Evolutionary conservation across 64 coral and sea anemone genomes (phyloP), one percentile per base, ranked within the genome.

Genomic region (Montipora cactus): DNA sequence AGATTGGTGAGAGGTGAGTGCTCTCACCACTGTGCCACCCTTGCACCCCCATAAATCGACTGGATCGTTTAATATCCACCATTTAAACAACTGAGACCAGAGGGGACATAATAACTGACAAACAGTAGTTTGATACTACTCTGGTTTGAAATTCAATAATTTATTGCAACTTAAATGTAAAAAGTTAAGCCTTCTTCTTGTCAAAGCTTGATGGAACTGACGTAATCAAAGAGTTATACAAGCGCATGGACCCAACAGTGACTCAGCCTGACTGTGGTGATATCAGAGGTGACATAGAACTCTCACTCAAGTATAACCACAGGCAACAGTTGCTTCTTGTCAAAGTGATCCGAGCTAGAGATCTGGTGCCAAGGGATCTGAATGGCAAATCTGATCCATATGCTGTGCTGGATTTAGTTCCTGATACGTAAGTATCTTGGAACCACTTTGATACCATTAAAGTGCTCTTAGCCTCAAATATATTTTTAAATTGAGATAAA

Each of bases 351-450:
- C 76, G 91, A 66, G 97, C 97, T 46, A 91, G 97, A 71, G 91
- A 98, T 87, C 87, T 98, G 50, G 97, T 98, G 47, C 89, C 97
- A 4, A 88, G 95, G 16, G 94, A 98, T 75, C 79, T 96, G 11
- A 98, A 95, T 96, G 97, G 97, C 87, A 94, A 98, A 16, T 95
- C 97, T 72, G 97, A 98, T 51, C 97, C 97, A 50, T 98, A 98
- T 89, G 97, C 90, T 8, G 92, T 92, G 45, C 59, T 98, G 46
- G 94, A 88, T 84, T 81, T 98, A 22, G 92, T 98, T 74, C 97
- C 97, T 44, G 97, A 98, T 82, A 77, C 92, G 97, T 96, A 86
- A 92, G 67, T 85, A 64, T 12, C 61, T 4, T 1, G 52, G 73
- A 55, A 6, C 52, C 6, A 55, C 1, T 37, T 37, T 37, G 37